Evolutionary conservation across 2,113 vertebrate species (phyloP).

Genomic region (Anhinga anhinga): DNA sequence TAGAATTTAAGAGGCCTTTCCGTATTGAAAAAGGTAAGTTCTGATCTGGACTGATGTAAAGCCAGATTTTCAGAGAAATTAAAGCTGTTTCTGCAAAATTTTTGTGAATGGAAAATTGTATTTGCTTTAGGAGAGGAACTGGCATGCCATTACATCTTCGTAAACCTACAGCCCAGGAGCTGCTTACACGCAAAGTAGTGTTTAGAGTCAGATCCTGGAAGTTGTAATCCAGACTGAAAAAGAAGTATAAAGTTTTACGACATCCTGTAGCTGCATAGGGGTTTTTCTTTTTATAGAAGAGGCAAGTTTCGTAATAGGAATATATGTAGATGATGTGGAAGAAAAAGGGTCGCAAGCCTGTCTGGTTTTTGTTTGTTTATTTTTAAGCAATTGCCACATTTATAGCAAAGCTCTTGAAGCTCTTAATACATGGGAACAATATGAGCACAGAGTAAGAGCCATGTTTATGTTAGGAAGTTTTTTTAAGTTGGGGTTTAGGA

Average conservation of each 20-base stretch:
- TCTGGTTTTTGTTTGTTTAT: neutral
- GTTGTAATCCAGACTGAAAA: neutral
- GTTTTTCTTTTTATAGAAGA: neutral
- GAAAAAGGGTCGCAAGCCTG: neutral
- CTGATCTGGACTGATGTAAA: neutral
- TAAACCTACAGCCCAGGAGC: neutral
- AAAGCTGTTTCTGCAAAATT: neutral
- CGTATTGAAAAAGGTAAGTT: neutral
- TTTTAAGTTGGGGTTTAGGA: neutral
- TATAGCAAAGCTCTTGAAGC: neutral
- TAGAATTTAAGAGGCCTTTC: neutral
- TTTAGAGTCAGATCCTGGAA: neutral
- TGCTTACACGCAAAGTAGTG: neutral
- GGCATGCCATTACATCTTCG: neutral
- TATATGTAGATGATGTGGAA: neutral
- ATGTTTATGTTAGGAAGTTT: neutral
- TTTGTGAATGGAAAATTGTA: neutral
- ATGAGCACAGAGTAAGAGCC: neutral
- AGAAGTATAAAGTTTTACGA: neutral
- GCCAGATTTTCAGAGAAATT: neutral
- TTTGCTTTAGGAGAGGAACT: neutral
- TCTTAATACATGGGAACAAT: neutral
- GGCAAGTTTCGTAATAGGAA: neutral
- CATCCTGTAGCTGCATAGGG: accelerated
- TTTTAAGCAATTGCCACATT: neutral